phyloP scores from a whole-genome alignment of 2,113 vertebrate species.

The Caloenas nicobarica region DNA sequence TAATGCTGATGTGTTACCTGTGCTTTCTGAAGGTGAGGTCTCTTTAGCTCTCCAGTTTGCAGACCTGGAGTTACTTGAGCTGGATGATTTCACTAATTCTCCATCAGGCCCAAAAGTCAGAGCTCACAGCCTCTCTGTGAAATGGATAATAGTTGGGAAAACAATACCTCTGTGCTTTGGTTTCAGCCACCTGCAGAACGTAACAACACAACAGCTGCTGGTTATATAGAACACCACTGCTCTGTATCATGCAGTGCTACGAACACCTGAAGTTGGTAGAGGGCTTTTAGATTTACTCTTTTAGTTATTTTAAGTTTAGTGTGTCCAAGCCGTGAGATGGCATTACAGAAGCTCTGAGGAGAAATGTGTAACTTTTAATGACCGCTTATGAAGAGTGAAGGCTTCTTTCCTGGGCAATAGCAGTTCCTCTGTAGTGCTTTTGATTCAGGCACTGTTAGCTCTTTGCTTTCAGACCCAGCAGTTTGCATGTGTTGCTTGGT shows the following conservation, averaged over 20 bases:
- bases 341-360: background rate
- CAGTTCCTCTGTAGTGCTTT: background rate
- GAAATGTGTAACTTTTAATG: background rate
- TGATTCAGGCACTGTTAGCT: background rate
- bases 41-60: background rate
- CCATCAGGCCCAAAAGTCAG: background rate
- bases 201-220: background rate
- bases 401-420: background rate
- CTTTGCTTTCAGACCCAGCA: background rate
- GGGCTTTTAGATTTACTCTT: background rate
- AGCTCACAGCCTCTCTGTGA: background rate
- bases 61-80: background rate
- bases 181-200: constrained; percentile 3
- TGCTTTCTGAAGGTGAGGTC: background rate
- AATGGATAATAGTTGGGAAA: background rate
- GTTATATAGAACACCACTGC: background rate
- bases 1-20: background rate
- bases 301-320: background rate
- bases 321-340: fast-evolving
- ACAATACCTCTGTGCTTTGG: background rate
- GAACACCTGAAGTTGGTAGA: background rate
- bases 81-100: background rate
- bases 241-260: background rate
- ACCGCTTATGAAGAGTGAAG: background rate
- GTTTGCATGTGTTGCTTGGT: fast-evolving